These are phyloP conservation scores for Plemyria rubiginata DNA, from an alignment of 2,888 invertebrate genomes.

Conservation along the genomic window DNA sequence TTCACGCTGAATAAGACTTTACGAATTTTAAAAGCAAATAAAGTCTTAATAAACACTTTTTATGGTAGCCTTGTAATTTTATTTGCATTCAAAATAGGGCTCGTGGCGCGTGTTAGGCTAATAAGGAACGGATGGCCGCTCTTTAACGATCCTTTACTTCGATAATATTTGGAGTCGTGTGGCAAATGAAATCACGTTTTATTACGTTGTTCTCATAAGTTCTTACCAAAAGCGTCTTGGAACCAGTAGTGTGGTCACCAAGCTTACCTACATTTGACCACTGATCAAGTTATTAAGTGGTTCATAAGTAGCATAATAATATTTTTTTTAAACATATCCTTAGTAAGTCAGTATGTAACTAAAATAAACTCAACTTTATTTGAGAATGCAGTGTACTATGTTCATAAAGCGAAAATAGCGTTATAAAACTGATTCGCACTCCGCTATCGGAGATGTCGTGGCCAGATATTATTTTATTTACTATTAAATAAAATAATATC, in stretches of 20 bases:
- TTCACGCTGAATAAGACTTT: slow-evolving; percentile 76
- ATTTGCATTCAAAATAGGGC: slow-evolving; percentile 78
- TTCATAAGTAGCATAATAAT: slow-evolving; percentile 38
- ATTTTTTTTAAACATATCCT: neutral
- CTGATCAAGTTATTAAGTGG: slow-evolving; percentile 35
- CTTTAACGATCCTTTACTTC: slow-evolving; percentile 69
- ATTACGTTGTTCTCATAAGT: slow-evolving; percentile 61
- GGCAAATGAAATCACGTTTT: slow-evolving; percentile 70
- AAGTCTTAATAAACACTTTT: slow-evolving; percentile 82
- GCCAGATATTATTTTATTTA: slow-evolving; percentile 51
- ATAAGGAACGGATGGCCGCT: slow-evolving; percentile 76
- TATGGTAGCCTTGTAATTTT: slow-evolving; percentile 78
- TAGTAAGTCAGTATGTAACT: neutral
- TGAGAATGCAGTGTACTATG: slow-evolving; percentile 27
- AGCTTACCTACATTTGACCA: slow-evolving; percentile 42
- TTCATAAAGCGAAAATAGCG: slow-evolving; percentile 34
- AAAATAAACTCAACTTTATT: slow-evolving; percentile 18
- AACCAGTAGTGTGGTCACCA: slow-evolving; percentile 55
- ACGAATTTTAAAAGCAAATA: slow-evolving; percentile 79
- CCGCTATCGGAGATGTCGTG: slow-evolving; percentile 47
- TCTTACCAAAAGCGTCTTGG: slow-evolving; percentile 56
- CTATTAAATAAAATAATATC: slow-evolving; percentile 50
- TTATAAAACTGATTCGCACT: slow-evolving; percentile 36
- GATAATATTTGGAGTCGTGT: slow-evolving; percentile 67
- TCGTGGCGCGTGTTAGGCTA: slow-evolving; percentile 76